phyloP scores from a whole-genome alignment of 53 echinoderm and acorn worm genomes.

The Paracentrotus lividus region DNA sequence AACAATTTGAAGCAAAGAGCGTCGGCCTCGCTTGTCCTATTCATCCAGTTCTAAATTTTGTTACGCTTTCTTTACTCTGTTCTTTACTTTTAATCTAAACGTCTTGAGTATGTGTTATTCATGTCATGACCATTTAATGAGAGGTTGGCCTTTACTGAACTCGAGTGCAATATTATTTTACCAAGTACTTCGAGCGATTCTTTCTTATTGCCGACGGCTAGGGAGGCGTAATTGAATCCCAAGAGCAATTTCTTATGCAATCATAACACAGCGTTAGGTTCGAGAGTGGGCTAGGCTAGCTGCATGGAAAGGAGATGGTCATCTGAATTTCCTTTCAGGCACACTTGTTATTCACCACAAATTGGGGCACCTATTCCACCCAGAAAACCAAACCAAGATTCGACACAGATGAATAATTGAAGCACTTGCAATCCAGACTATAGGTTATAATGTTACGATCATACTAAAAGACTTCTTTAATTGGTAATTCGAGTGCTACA shows the following conservation, averaged over 20 bases:
- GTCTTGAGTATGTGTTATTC: neutral
- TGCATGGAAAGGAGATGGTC: neutral
- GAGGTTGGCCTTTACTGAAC: slow-evolving; percentile 4
- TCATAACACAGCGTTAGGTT: slow-evolving; percentile 17
- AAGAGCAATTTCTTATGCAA: slow-evolving; percentile 48
- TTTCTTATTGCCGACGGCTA: slow-evolving; percentile 14
- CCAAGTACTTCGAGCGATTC: slow-evolving; percentile 3
- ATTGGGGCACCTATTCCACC: neutral
- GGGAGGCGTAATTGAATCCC: slow-evolving; percentile 49
- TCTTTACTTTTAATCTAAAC: neutral
- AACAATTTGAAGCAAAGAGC: no score
- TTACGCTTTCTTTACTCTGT: neutral
- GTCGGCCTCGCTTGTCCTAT: neutral
- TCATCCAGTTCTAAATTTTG: neutral
- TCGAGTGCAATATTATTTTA: slow-evolving; percentile 27
- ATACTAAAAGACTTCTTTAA: neutral
- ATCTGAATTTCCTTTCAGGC: slow-evolving; percentile 10
- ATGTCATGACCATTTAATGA: neutral
- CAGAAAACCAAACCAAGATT: slow-evolving; percentile 22
- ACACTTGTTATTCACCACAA: slow-evolving; percentile 28
- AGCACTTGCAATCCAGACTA: neutral
- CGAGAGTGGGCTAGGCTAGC: slow-evolving; percentile 26
- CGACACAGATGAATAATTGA: neutral
- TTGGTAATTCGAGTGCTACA: neutral
- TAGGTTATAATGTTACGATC: neutral